Base-by-base conservation (phyloP, 2,888 invertebrate genomes). In the Myathropa florea region DNA sequence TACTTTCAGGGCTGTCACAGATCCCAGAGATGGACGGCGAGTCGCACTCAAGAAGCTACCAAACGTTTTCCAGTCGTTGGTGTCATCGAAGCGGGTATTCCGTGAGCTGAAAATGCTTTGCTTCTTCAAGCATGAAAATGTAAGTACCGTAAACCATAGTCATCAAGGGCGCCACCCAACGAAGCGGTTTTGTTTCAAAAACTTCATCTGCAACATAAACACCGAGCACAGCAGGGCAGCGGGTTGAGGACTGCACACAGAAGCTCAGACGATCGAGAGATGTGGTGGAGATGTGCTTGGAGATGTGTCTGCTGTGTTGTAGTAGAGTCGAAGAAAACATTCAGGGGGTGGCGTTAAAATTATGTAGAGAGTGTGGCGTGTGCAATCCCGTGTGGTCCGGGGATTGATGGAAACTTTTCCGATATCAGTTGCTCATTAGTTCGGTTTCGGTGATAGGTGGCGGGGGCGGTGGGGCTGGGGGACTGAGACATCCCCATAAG, bases 61-160 rank as follows among this genome's bases (percentile, higher is more conserved):
- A 90, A 99, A 99, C 94, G 99, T 99, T 93, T 99, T 99, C 96
- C 99, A 99, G 94, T 99, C 99, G 92, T 95, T 99, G 93, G 98
- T 99, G 91, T 99, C 99, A 91, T 98, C 98, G 93, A 99, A 99
- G 93, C 96, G 99, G 91, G 99, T 99, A 90, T 99, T 99, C 94
- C 95, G 99, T 90, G 99, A 99, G 94, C 95, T 99, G 92, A 97
- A 98, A 94, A 99, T 99, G 99, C 95, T 99, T 89, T 98, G 98
- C 93, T 98, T 98, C 94, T 99, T 99, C 95, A 98, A 98, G 95
- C 99, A 99, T 94, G 99, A 99, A 94, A 99, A 99, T 94, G 99
- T 99, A 94, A 97, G 97, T 96, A 90, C 36, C 53, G n/a, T 24
- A 33, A n/a, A n/a, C n/a, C n/a, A n/a, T n/a, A n/a, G n/a, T n/a